Percentiles rank a stretch among this genome's conserved stretches.
phyloP scores from a whole-genome alignment of 2,797 vertebrate genomes.

The Heteromormyrus szaboi region DNA sequence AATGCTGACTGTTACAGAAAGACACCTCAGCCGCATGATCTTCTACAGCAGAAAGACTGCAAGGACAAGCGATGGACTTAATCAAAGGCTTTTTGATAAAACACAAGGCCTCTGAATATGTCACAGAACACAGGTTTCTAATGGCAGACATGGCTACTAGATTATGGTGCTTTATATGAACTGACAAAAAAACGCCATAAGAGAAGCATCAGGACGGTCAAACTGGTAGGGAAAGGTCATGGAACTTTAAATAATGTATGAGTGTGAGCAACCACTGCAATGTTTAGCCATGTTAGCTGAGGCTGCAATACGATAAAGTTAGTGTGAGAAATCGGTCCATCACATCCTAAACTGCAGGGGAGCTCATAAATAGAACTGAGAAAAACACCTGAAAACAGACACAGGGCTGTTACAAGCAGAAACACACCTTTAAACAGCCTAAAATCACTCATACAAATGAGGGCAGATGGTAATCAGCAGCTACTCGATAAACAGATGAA shows the following conservation, averaged over 20 bases:
- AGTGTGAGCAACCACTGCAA: neutral
- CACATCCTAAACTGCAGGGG: neutral
- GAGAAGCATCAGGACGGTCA: neutral
- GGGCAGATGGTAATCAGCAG: neutral
- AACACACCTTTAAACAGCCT: neutral
- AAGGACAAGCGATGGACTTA: neutral
- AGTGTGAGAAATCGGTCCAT: neutral
- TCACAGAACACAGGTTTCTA: neutral
- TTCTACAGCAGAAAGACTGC: neutral
- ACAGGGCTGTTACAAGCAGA: neutral
- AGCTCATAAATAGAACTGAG: neutral
- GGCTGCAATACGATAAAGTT: neutral
- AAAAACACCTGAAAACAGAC: neutral
- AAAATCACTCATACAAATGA: neutral
- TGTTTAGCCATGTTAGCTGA: neutral
- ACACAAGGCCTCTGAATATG: neutral
- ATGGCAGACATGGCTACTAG: neutral
- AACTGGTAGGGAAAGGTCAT: neutral
- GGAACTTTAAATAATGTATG: neutral
- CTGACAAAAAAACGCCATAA: neutral
- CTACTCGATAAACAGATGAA: neutral
- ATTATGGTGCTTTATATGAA: neutral
- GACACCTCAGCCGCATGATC: neutral
- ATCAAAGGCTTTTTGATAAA: neutral
- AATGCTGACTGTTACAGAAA: neutral